phyloP scores from a whole-genome alignment of 2,888 invertebrate genomes.

The Callyntrura sp. region DNA sequence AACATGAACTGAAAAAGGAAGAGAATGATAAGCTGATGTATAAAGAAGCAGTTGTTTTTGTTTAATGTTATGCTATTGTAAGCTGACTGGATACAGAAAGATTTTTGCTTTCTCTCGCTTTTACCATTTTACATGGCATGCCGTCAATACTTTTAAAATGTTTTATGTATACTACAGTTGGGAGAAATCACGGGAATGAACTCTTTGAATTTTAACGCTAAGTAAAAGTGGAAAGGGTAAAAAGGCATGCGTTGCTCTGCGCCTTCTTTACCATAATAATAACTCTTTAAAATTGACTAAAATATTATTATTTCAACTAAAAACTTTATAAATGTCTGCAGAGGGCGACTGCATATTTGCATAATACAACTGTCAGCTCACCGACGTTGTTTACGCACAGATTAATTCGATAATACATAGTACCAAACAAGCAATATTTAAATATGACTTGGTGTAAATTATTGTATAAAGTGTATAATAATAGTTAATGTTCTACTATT shows the following conservation, averaged over 20 bases:
- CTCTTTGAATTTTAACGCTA: not conserved
- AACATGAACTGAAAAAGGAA: not conserved
- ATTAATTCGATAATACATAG: not conserved
- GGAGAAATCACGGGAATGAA: not conserved
- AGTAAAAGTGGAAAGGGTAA: not conserved
- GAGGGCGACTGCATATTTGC: no score
- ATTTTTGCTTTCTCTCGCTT: not conserved
- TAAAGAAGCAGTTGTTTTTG: not conserved
- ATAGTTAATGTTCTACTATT: not conserved
- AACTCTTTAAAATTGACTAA: not conserved
- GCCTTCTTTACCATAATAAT: constrained; percentile 13
- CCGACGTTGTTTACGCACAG: not conserved
- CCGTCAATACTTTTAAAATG: no score
- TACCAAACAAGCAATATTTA: not conserved
- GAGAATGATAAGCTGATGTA: no score
- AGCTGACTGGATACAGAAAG: not conserved
- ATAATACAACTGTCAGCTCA: not conserved
- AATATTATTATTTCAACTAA: not conserved
- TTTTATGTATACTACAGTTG: no score
- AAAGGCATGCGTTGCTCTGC: constrained; percentile 48
- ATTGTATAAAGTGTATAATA: not conserved
- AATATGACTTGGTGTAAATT: not conserved
- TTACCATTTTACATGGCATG: not conserved
- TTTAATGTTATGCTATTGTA: not conserved
- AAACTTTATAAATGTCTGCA: no score